phyloP scores from a whole-genome alignment of 2,113 vertebrate genomes.

The Phrynosoma blainvillii region DNA sequence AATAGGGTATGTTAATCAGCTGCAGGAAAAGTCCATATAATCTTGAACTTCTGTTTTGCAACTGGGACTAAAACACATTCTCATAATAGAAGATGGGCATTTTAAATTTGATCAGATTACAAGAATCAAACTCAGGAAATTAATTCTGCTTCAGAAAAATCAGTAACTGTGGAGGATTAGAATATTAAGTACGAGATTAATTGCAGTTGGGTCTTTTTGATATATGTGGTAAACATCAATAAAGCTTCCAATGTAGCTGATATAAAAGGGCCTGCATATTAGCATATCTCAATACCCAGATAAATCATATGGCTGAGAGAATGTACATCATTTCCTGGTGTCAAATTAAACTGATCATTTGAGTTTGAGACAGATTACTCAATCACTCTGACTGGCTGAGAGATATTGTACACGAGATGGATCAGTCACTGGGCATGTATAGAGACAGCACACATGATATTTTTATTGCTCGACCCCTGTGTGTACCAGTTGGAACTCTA shows the following conservation, averaged over 20 bases:
- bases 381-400: not conserved
- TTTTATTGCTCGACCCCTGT: not conserved
- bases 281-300: not conserved
- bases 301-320: not conserved
- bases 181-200: not conserved
- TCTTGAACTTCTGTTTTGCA: slow-evolving; percentile 4
- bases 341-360: not conserved
- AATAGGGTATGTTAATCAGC: not conserved
- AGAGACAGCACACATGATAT: no score
- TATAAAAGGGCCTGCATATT: not conserved
- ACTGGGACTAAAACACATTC: not conserved
- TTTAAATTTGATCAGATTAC: slow-evolving; percentile 8
- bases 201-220: not conserved
- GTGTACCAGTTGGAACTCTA: not conserved
- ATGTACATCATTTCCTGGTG: not conserved
- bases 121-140: slow-evolving; percentile 15
- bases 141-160: slow-evolving; percentile 13
- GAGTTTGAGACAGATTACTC: not conserved
- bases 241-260: not conserved
- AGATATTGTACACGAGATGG: not conserved
- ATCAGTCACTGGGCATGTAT: not conserved
- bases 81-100: not conserved
- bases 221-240: not conserved
- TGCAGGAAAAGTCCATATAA: not conserved
- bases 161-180: not conserved